Percentiles rank a stretch among this genome's conserved stretches.
Conservation (phyloP, 2,797 vertebrate genomes). For the Distichodus sexfasciatus region DNA sequence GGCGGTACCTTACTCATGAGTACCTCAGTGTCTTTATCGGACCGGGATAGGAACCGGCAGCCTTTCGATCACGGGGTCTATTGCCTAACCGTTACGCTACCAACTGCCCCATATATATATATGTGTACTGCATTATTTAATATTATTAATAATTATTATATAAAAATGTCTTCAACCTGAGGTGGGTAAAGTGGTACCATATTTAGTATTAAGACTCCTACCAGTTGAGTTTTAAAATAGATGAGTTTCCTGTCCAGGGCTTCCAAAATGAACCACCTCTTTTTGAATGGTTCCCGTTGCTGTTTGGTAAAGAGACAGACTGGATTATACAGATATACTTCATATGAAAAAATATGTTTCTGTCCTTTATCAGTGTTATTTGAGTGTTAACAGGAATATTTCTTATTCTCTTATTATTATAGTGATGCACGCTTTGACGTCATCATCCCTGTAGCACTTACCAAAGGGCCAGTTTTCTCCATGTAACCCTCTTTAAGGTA, state of each 20-base stretch:
- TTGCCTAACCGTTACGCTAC: too few relatives aligned
- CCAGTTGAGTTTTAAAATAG: constrained; percentile 89
- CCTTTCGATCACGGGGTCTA: too few relatives aligned
- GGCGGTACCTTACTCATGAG: too few relatives aligned
- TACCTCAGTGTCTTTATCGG: too few relatives aligned
- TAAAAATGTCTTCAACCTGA: too few relatives aligned
- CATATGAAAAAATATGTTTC: neutral
- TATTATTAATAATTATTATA: too few relatives aligned
- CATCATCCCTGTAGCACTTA: constrained; percentile 57
- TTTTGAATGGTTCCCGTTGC: constrained; percentile 87
- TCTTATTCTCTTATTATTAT: too few relatives aligned
- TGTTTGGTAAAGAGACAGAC: constrained; percentile 58
- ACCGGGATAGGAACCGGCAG: too few relatives aligned
- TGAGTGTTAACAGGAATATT: neutral
- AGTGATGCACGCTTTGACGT: neutral
- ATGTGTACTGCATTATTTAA: too few relatives aligned
- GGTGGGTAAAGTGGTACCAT: too few relatives aligned
- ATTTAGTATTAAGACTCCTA: constrained; percentile 73
- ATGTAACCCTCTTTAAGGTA: constrained; percentile 93
- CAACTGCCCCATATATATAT: too few relatives aligned
- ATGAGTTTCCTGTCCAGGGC: constrained; percentile 84
- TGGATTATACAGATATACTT: neutral
- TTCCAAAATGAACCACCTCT: constrained; percentile 91
- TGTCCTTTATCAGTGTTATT: neutral
- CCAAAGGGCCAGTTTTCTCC: constrained; percentile 93